Evolutionary conservation across 1,140 invertebrate species (phyloP).

Genomic region (Pachypeltis micranthus): DNA sequence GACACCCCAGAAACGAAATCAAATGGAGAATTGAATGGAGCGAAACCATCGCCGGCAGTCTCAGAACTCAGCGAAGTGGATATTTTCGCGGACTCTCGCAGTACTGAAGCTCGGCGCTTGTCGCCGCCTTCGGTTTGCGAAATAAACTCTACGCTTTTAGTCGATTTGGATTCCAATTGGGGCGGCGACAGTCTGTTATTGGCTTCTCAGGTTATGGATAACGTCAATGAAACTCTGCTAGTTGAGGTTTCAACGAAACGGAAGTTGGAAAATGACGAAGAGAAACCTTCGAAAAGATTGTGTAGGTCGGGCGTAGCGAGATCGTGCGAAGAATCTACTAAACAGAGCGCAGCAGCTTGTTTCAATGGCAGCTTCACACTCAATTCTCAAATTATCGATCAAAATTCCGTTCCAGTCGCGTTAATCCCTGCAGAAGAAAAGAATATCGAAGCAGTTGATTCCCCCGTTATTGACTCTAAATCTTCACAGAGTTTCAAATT

Average conservation of each 20-base stretch:
- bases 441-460: neutral
- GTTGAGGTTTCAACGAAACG: neutral
- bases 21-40: too few relatives aligned
- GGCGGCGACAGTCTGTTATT: constrained; percentile 29
- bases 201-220: constrained; percentile 15
- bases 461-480: too few relatives aligned
- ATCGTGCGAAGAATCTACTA: neutral
- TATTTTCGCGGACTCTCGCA: constrained; percentile 1
- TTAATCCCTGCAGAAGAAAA: neutral
- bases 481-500: too few relatives aligned
- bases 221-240: too few relatives aligned
- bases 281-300: too few relatives aligned
- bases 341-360: neutral
- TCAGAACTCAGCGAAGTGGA: constrained; percentile 2
- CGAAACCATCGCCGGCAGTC: neutral
- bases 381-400: neutral
- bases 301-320: neutral
- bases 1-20: too few relatives aligned
- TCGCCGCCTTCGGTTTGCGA: neutral
- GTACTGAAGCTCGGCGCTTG: neutral
- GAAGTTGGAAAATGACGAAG: too few relatives aligned
- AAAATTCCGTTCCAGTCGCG: neutral
- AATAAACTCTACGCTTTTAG: constrained; percentile 1
- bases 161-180: constrained; percentile 27
- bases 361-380: neutral